Conservation (phyloP, 2,113 vertebrate genomes). For the Scomber japonicus region DNA sequence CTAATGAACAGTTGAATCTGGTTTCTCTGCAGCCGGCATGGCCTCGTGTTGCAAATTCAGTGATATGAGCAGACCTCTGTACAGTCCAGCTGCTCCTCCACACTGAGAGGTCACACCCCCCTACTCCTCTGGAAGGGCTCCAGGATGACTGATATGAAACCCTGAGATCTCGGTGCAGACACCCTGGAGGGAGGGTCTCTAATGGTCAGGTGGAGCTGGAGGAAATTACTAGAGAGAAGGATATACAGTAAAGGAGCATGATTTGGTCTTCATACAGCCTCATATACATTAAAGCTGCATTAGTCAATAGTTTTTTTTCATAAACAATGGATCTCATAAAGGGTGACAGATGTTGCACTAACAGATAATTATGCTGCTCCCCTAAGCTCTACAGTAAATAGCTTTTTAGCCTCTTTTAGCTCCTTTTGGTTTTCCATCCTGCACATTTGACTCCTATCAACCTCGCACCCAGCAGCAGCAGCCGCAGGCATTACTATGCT, state of each 20-base stretch:
- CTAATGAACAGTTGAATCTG: not conserved
- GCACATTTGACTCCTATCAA: not conserved
- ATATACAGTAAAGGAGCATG: not conserved
- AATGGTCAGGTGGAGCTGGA: conserved; percentile 15
- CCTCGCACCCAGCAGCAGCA: not conserved
- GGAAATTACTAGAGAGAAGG: not conserved
- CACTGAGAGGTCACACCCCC: conserved; percentile 23
- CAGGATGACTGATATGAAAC: conserved; percentile 18
- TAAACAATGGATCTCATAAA: not conserved
- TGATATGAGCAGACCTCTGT: conserved; percentile 1
- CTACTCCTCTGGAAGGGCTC: not conserved
- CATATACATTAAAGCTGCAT: not conserved
- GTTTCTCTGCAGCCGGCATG: not conserved
- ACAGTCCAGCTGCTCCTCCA: conserved; percentile 39
- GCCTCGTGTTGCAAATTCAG: not conserved
- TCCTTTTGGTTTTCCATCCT: not conserved
- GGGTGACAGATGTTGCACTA: too few relatives aligned
- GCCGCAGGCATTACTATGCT: too few relatives aligned
- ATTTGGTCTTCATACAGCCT: not conserved
- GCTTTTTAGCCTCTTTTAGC: not conserved
- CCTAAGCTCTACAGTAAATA: too few relatives aligned
- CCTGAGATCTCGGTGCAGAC: not conserved
- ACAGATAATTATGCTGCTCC: too few relatives aligned
- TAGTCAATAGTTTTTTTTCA: not conserved
- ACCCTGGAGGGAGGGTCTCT: not conserved